Percentiles rank a stretch among this genome's conserved stretches.
phyloP scores from a whole-genome alignment of 1,140 invertebrate species.

The Drosophila subpulchrella region DNA sequence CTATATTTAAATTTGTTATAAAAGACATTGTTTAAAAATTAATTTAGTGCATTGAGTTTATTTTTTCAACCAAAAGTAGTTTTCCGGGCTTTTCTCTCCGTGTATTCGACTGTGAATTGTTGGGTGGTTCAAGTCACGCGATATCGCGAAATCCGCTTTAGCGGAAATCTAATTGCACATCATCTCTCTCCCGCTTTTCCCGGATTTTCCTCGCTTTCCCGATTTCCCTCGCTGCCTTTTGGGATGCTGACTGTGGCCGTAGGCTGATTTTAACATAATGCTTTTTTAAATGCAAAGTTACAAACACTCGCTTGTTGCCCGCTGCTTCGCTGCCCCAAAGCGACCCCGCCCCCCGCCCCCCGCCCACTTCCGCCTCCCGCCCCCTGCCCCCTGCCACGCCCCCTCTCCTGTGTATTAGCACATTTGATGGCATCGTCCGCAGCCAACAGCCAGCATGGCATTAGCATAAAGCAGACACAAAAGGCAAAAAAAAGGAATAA shows the following conservation, averaged over 20 bases:
- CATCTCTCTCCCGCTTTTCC: slow-evolving; percentile 45
- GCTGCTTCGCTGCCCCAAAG: slow-evolving; percentile 24
- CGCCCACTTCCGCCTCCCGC: neutral
- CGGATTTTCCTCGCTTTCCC: slow-evolving; percentile 1
- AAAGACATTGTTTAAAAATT: too few relatives aligned
- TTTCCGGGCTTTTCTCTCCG: neutral
- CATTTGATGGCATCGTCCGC: slow-evolving; percentile 71
- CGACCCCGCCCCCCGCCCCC: slow-evolving; percentile 19
- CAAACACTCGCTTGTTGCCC: slow-evolving; percentile 67
- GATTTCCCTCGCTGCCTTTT: slow-evolving; percentile 18
- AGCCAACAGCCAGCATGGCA: slow-evolving; percentile 58
- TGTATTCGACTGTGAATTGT: slow-evolving; percentile 59
- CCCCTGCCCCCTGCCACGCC: neutral
- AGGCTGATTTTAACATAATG: slow-evolving; percentile 83
- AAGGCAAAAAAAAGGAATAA: slow-evolving; percentile 58
- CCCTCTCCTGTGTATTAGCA: slow-evolving; percentile 70
- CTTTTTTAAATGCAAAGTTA: slow-evolving; percentile 83
- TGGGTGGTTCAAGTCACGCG: slow-evolving; percentile 71
- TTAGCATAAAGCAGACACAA: slow-evolving; percentile 80
- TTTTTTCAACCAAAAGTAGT: neutral
- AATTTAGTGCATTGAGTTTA: too few relatives aligned
- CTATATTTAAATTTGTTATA: too few relatives aligned
- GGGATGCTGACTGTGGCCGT: slow-evolving; percentile 61
- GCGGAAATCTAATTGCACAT: slow-evolving; percentile 83
- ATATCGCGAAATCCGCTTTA: slow-evolving; percentile 82